phyloP scores from a whole-genome alignment of 30 jellyfish, hydroid and myxozoan species.

The Cassiopea xamachana region DNA sequence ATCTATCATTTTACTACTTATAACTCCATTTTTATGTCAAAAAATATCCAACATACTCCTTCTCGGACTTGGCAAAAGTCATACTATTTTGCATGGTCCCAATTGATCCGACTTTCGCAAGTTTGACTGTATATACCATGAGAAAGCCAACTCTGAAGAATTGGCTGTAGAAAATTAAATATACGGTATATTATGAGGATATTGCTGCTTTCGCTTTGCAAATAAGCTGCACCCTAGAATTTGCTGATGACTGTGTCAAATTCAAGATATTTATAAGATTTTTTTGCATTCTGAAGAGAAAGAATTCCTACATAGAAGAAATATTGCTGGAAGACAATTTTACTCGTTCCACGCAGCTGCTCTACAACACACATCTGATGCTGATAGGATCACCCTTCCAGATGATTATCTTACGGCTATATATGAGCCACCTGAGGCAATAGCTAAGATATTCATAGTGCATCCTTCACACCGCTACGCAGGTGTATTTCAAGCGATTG shows the following conservation, averaged over 20 bases:
- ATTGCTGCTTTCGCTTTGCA: no score
- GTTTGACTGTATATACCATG: no score
- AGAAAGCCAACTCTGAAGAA: no score
- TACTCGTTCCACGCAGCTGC: constrained; percentile 14
- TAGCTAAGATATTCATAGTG: constrained; percentile 46
- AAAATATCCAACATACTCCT: no score
- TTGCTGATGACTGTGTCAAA: background rate
- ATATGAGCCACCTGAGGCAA: constrained; percentile 44
- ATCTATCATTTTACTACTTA: no score
- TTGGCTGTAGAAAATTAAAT: no score
- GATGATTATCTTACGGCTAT: constrained; percentile 24
- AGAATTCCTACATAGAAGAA: background rate
- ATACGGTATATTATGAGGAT: no score
- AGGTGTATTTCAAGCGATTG: constrained; percentile 49
- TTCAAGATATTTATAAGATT: background rate
- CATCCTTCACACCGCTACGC: constrained; percentile 72
- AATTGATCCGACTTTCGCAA: no score
- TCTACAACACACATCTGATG: constrained; percentile 4
- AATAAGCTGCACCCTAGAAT: no score
- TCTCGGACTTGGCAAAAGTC: no score
- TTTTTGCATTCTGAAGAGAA: background rate
- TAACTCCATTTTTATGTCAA: no score
- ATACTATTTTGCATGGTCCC: no score
- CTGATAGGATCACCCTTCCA: constrained; percentile 18
- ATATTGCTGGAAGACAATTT: background rate